Percentiles rank a stretch among this genome's conserved stretches.
phyloP scores from a whole-genome alignment of 2,797 vertebrate species.

The Tamandua tetradactyla region DNA sequence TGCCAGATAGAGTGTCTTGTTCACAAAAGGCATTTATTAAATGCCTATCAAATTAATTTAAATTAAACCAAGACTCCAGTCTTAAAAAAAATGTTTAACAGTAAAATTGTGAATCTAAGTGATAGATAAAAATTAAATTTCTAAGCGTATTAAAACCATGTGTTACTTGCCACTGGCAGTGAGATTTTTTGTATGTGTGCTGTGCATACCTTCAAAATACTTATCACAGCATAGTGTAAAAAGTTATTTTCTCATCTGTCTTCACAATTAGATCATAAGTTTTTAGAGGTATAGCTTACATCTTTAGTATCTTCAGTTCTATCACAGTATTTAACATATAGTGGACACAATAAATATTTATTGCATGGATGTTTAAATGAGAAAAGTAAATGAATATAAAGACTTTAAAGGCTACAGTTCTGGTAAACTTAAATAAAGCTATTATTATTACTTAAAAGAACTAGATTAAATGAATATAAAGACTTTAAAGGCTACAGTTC shows the following conservation, averaged over 20 bases:
- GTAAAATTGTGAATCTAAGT: constrained; percentile 31
- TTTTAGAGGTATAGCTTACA: neutral
- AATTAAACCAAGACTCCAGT: constrained; percentile 5
- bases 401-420: neutral
- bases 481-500: neutral
- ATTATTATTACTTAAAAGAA: neutral
- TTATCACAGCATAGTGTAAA: neutral
- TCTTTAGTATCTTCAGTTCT: neutral
- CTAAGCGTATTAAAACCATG: neutral
- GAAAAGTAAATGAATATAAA: neutral
- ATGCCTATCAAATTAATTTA: constrained; percentile 11
- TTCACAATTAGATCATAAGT: neutral
- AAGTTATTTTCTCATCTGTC: neutral
- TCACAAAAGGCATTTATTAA: constrained; percentile 34
- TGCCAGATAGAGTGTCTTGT: neutral
- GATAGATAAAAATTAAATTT: constrained; percentile 41
- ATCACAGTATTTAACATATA: neutral
- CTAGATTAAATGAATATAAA: neutral
- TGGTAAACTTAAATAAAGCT: constrained; percentile 27
- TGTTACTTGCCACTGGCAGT: neutral
- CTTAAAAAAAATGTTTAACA: constrained; percentile 6
- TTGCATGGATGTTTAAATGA: neutral
- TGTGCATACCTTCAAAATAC: neutral
- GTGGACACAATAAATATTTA: neutral
- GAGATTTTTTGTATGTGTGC: neutral